Conservation (phyloP, 2,113 vertebrate species). For the Poeciliopsis turrubarensis region DNA sequence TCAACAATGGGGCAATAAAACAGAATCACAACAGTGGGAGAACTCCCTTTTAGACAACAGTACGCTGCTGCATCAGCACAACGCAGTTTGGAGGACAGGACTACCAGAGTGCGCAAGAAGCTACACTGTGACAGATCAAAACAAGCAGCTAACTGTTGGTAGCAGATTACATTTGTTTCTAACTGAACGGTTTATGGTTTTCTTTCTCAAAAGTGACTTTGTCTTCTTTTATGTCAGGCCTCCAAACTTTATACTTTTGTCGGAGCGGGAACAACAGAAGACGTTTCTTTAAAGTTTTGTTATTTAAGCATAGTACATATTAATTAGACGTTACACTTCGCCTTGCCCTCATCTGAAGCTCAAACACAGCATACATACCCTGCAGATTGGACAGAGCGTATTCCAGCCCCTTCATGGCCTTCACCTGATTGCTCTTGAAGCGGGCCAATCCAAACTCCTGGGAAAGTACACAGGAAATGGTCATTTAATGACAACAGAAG, state of each 20-base stretch:
- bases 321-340: slow-evolving; percentile 32
- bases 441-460: slow-evolving; percentile 85
- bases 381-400: slow-evolving; percentile 79
- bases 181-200: neutral
- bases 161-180: neutral
- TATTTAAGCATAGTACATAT: slow-evolving; percentile 11
- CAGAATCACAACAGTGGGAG: slow-evolving; percentile 57
- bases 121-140: neutral
- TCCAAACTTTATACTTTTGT: neutral
- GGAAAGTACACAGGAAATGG: slow-evolving; percentile 43
- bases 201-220: neutral
- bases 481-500: neutral
- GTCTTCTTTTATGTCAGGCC: neutral
- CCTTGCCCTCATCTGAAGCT: neutral
- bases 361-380: slow-evolving; percentile 62
- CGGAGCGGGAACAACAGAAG: neutral
- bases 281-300: neutral
- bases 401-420: slow-evolving; percentile 83
- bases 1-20: slow-evolving; percentile 52
- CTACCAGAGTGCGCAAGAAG: neutral
- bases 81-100: slow-evolving; percentile 14
- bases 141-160: neutral
- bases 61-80: slow-evolving; percentile 43
- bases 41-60: slow-evolving; percentile 49
- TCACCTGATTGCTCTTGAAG: slow-evolving; percentile 83